Conservation (phyloP, 2,888 invertebrate genomes). For the Marasmarcha lunaedactyla region DNA sequence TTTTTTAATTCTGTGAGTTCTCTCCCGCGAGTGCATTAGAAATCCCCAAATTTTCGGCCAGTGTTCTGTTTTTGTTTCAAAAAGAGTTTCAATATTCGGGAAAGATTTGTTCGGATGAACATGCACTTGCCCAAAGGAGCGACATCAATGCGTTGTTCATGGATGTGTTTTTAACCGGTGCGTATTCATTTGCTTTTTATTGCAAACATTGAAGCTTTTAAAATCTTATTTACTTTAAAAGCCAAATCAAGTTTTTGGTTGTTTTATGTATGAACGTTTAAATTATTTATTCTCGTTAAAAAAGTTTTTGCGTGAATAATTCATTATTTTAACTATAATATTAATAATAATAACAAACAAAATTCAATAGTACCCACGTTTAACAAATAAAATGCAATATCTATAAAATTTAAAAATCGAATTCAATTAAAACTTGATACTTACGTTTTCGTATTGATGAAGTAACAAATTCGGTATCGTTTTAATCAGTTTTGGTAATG, state of each 20-base stretch:
- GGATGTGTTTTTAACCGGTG: constrained; percentile 70
- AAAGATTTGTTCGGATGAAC: constrained; percentile 49
- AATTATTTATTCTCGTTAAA: too few species aligned
- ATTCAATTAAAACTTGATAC: too few species aligned
- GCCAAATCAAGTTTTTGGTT: too few species aligned
- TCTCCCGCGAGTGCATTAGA: constrained; percentile 21
- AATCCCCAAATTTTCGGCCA: constrained; percentile 31
- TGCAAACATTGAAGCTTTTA: neutral
- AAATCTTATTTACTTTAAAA: constrained; percentile 5
- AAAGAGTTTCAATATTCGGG: constrained; percentile 31
- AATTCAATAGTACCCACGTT: too few species aligned
- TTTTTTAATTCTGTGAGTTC: constrained; percentile 15
- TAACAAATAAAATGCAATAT: too few species aligned
- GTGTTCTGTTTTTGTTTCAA: constrained; percentile 30
- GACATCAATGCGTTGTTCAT: constrained; percentile 68
- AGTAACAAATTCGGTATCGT: constrained; percentile 5
- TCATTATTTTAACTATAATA: too few species aligned
- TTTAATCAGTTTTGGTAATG: constrained; percentile 9
- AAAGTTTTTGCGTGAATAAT: too few species aligned
- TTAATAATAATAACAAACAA: too few species aligned
- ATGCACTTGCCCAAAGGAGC: constrained; percentile 65
- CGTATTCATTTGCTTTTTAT: constrained; percentile 32
- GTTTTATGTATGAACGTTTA: too few species aligned
- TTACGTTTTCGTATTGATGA: neutral
- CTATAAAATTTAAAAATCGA: too few species aligned